phyloP scores from a whole-genome alignment of 2,113 vertebrate species.

The Porphyrio hochstetteri region DNA sequence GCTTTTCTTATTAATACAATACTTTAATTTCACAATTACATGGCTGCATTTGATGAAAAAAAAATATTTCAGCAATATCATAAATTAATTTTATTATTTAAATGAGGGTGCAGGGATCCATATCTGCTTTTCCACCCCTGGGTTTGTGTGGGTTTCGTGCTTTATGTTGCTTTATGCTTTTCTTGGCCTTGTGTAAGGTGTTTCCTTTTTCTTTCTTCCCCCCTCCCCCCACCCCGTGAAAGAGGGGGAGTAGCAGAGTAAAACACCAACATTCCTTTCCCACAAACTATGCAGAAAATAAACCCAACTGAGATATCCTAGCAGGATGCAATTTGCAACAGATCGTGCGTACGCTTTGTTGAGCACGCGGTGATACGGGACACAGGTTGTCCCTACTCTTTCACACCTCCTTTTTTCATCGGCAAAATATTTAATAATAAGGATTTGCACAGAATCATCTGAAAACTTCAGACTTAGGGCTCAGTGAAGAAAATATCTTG shows the following conservation, averaged over 20 bases:
- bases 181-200: neutral
- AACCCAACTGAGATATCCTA: neutral
- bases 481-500: neutral
- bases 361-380: neutral
- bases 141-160: neutral
- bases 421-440: neutral
- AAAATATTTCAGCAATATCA: neutral
- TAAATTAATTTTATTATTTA: neutral
- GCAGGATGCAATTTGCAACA: neutral
- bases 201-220: no score
- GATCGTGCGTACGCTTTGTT: neutral
- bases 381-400: neutral
- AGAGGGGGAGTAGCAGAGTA: neutral
- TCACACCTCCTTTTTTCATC: neutral
- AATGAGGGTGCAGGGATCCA: neutral
- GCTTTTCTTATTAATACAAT: neutral
- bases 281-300: neutral
- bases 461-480: neutral
- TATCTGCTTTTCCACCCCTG: neutral
- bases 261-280: neutral
- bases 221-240: accelerated
- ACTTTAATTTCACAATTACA: neutral
- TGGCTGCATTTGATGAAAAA: neutral
- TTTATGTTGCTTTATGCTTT: neutral
- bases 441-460: neutral